Percentiles rank a stretch among this genome's conserved stretches.
Evolutionary conservation across 2,113 vertebrate genomes (phyloP).

Genomic region (Ornithorhynchus anatinus): DNA sequence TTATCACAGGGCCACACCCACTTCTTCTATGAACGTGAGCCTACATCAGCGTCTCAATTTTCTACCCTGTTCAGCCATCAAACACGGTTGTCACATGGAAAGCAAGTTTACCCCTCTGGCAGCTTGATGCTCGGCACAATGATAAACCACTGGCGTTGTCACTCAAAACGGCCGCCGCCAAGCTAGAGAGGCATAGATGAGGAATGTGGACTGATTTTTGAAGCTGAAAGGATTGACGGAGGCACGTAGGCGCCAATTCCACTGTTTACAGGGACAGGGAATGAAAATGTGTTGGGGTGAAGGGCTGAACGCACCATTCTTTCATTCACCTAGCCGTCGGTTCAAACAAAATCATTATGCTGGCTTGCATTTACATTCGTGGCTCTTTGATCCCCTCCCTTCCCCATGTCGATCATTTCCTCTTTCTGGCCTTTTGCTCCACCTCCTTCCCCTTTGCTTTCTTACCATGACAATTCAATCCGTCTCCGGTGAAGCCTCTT

Average conservation of each 20-base stretch:
- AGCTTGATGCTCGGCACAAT: constrained; percentile 11
- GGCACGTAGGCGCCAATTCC: background rate
- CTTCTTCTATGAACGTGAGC: constrained; percentile 55
- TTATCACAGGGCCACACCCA: constrained; percentile 48
- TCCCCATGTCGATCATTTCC: background rate
- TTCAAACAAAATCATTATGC: background rate
- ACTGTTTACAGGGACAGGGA: background rate
- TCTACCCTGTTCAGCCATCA: background rate
- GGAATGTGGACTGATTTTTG: background rate
- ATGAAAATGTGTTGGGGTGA: background rate
- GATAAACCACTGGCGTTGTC: constrained; percentile 9
- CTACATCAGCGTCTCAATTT: constrained; percentile 24
- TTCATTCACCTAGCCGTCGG: background rate
- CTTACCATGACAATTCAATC: constrained; percentile 73
- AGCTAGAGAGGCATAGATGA: background rate
- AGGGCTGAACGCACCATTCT: background rate
- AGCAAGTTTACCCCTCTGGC: constrained; percentile 4
- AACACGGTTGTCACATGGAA: constrained; percentile 38
- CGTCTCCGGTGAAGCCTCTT: constrained; percentile 72
- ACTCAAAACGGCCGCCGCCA: background rate
- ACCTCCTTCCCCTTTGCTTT: fast-evolving
- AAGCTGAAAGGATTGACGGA: background rate
- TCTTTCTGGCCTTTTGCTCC: background rate
- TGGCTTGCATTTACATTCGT: background rate
- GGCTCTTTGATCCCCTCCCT: background rate